Conservation (phyloP, 2,888 invertebrate species). For the Nomada fucata region DNA sequence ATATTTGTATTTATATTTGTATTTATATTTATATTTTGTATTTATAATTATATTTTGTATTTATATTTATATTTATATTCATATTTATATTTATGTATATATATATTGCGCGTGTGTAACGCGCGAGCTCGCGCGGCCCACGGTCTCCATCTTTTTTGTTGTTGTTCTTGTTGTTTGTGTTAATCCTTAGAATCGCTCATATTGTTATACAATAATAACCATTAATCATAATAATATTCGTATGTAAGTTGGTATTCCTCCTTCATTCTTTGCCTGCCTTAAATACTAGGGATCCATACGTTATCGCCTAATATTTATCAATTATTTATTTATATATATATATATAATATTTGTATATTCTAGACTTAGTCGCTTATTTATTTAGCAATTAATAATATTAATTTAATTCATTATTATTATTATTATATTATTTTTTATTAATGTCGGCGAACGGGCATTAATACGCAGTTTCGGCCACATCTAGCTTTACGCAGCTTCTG, state of each 20-base stretch:
- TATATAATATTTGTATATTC: conserved; percentile 75
- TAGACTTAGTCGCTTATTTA: conserved; percentile 81
- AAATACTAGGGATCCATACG: conserved; percentile 78
- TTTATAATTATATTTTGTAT: conserved; percentile 52
- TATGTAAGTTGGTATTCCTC: conserved; percentile 77
- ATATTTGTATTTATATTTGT: conserved; percentile 54
- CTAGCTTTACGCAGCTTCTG: conserved; percentile 66
- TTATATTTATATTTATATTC: conserved; percentile 40
- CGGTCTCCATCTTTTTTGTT: conserved; percentile 6
- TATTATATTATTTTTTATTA: conserved; percentile 81
- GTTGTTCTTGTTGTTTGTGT: conserved; percentile 34
- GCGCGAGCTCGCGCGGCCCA: conserved; percentile 44
- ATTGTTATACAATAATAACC: conserved; percentile 70
- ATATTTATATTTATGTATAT: conserved; percentile 45
- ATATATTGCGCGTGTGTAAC: conserved; percentile 46
- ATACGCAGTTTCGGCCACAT: conserved; percentile 80
- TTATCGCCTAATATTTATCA: conserved; percentile 79
- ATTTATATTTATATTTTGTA: conserved; percentile 46
- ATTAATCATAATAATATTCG: conserved; percentile 74
- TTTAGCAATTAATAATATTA: conserved; percentile 83
- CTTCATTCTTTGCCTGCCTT: conserved; percentile 72
- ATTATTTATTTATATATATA: conserved; percentile 78
- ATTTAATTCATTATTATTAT: conserved; percentile 81
- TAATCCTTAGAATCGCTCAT: conserved; percentile 64
- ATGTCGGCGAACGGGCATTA: conserved; percentile 83